Evolutionary conservation across 2,888 invertebrate genomes (phyloP), one percentile per base, ranked within the genome.

Genomic region (Dione vanillae): DNA sequence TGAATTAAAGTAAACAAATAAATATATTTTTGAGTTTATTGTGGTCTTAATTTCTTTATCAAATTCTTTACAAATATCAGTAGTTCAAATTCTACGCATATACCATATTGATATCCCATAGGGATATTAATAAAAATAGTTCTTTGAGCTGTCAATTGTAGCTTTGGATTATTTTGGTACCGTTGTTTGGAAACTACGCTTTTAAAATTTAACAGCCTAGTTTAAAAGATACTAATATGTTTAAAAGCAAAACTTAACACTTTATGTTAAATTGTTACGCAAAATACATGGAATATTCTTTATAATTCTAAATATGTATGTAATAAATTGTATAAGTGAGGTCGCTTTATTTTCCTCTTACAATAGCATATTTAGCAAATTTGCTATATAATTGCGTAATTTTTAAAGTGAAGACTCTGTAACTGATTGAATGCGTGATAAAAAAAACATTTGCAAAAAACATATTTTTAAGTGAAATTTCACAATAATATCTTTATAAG

Each of bases 261-360:
- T n/a, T n/a, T n/a, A n/a, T n/a, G n/a, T n/a, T n/a, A n/a, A n/a
- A n/a, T n/a, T 35, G 16, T 37, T 37, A 16, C 54, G 7, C 37
- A 11, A 56, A 56, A 56, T n/a, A n/a, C 16, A 35, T 61, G 45
- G 45, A 61, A 61, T n/a, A 61, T 61, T 61, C 45, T 35, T n/a
- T 6, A 27, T n/a, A 61, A 19, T 37, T 54, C n/a, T 45, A 45
- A 27, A 27, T 61, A 43, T 43, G 27, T 41, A n/a, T 14, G 12
- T 56, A 61, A n/a, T 45, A 43, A 27, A 16, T 35, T 61, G 45
- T 27, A 61, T 35, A 61, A 35, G 11, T 8, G 16, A 45, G 16
- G 45, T 61, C n/a, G 27, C 19, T n/a, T 45, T 20, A 61, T 61
- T 61, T 45, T 45, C 61, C 61, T 61, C 27, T 27, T 61, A 45